phyloP scores from a whole-genome alignment of 2,113 vertebrate species.

The Rhodinocichla rosea region DNA sequence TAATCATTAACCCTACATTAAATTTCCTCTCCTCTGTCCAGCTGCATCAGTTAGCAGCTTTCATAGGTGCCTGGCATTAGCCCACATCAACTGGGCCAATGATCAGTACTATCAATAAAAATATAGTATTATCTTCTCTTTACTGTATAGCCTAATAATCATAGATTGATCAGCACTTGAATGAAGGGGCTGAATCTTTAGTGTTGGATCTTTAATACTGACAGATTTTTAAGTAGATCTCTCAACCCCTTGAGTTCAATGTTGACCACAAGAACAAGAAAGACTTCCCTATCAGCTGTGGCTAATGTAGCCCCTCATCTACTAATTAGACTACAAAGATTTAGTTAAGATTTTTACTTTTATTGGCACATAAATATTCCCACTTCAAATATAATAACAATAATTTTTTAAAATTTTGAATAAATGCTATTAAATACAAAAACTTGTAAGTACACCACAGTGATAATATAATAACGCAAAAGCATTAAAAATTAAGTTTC shows the following conservation, averaged over 20 bases:
- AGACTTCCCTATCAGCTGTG: neutral
- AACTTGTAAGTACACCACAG: neutral
- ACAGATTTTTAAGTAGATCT: neutral
- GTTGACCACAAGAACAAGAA: neutral
- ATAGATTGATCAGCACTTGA: neutral
- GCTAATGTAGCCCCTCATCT: neutral
- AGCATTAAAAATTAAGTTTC: neutral
- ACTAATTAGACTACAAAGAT: neutral
- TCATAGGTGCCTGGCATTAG: rapidly evolving
- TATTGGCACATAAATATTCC: neutral
- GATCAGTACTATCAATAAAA: neutral
- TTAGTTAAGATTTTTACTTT: neutral
- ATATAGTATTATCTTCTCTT: neutral
- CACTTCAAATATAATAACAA: neutral
- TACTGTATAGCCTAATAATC: neutral
- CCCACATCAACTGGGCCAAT: neutral
- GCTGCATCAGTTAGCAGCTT: neutral
- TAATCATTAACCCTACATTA: neutral
- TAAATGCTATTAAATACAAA: neutral
- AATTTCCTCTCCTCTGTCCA: neutral
- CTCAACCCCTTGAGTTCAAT: neutral
- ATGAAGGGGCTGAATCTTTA: neutral
- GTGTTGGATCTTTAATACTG: neutral
- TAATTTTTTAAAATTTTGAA: rapidly evolving
- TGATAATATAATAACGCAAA: neutral